These are phyloP conservation scores for Antennarius striatus DNA, from an alignment of 2,113 vertebrate genomes.

Conservation along the genomic window DNA sequence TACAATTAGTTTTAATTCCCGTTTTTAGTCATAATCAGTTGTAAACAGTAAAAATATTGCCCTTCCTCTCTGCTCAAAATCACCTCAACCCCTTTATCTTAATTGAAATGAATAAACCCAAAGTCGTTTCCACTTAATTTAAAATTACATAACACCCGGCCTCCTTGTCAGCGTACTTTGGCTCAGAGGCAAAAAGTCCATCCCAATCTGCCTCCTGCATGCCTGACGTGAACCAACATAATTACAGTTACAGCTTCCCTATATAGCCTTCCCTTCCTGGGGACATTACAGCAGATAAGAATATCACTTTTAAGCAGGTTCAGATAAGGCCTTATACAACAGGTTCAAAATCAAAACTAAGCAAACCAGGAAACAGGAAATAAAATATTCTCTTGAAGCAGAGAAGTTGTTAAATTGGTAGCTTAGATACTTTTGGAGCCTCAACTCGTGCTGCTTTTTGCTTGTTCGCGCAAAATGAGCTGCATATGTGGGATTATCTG, in stretches of 20 bases:
- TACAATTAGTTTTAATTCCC: conserved; percentile 25
- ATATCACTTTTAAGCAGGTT: conserved; percentile 19
- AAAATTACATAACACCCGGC: conserved; percentile 30
- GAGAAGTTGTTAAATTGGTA: not conserved
- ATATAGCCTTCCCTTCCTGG: conserved; percentile 4
- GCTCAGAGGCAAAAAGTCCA: conserved; percentile 41
- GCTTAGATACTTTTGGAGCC: not conserved
- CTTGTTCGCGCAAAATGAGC: conserved; percentile 3
- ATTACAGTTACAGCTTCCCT: conserved; percentile 3
- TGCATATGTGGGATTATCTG: conserved; percentile 3
- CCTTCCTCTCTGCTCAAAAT: conserved; percentile 39
- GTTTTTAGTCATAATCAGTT: conserved; percentile 43
- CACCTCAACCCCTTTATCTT: conserved; percentile 20
- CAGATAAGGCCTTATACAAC: conserved; percentile 35
- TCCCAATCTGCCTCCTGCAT: conserved; percentile 33
- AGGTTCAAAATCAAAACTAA: conserved; percentile 13
- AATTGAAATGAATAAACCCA: conserved; percentile 5
- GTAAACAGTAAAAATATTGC: conserved; percentile 28
- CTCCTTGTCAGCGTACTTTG: conserved; percentile 40
- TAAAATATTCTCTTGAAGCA: not conserved
- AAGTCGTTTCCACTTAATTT: conserved; percentile 20
- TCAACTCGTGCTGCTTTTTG: not conserved
- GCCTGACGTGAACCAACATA: conserved; percentile 37
- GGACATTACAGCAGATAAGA: conserved; percentile 47
- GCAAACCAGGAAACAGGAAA: not conserved